Base-by-base conservation (phyloP, 2,113 vertebrate genomes). In the Corythaeola cristata region DNA sequence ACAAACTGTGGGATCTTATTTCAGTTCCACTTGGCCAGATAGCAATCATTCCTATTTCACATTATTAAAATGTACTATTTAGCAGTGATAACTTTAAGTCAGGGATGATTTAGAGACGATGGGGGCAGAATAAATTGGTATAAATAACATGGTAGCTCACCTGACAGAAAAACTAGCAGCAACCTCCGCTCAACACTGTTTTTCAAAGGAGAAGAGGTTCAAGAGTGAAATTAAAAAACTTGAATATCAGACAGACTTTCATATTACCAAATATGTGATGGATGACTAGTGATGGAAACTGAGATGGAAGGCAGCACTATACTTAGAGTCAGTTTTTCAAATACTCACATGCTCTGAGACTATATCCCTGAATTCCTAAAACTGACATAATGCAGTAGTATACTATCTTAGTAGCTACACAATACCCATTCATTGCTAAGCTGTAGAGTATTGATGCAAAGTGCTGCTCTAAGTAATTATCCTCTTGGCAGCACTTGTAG, bases 1-100 rank as follows among this genome's bases (percentile, higher is more conserved):
- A 92, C 76, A 77, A 90, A 80, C 91, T 63, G 17, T 73, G 72
- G 72, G 41, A 93, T 86, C 83, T 95, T 77, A 80, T 87, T 95
- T 77, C 73, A 47, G 44, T 74, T 93, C 80, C 80, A 77, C 76
- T 74, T 56, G 37, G 50, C 41, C 68, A 93, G 89, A 77, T 37
- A 93, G 62, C 76, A 92, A 92, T 81, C 79, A 50, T 71, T 84
- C 59, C 39, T 86, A 47, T 80, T 96, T 78, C 24, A 15, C 27
- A 59, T 50, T 84, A 95, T 81, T 90, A 90, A 90, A 93, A 47
- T 73, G 77, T 17, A 81, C 47, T 84, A 47, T 80, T 94, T 92
- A 90, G 84, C 50, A 59, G 32, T n/a, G n/a, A 77, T 92, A 44
- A 44, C 55, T 77, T 80, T 62, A 92, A 71, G 56, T 85, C 44